Evolutionary conservation across 2,888 invertebrate genomes (phyloP), one percentile per base, ranked within the genome.

Genomic region (Sussaba pulchella): DNA sequence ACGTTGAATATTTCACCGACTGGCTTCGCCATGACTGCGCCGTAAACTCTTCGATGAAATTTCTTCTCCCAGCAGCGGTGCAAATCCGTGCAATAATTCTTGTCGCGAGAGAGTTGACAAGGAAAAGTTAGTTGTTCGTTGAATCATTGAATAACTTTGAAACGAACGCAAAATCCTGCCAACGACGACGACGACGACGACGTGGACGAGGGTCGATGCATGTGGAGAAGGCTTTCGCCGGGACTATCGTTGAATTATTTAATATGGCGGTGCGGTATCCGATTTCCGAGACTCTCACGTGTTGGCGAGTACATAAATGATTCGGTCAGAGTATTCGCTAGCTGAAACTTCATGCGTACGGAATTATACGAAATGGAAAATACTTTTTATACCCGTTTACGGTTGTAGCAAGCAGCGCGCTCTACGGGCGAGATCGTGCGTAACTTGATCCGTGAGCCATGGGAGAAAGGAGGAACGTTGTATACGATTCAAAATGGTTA

Each of bases 121-220:
- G 66, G 79, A 71, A 74, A 79, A 74, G 59, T 70, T 41, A 6
- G 78, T 70, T 47, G 69, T 41, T 9, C 50, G 39, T 26, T 77
- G 77, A 59, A 77, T 77, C 66, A 77, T 50, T 66, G 39, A 66
- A 71, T 70, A 36, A 71, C 70, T 76, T 71, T 72, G n/a, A n/a
- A 64, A 26, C 71, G 26, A 59, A 66, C 10, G 24, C 12, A 64
- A 66, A 71, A 66, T 57, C n/a, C 47, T 54, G n/a, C n/a, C n/a
- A n/a, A 52, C 43, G n/a, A 24, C 70, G 39, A 47, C 8, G 17
- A 31, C 31, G 31, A 31, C 31, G 31, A 31, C 31, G 31, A 31
- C 6, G 31, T 31, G 2, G 6, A 5, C 31, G 4, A 31, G 31
- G 10, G n/a, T 45, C 36, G 57, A 21, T 10, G 43, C 26, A 21